Percentiles rank a stretch among this genome's conserved stretches.
phyloP scores from a whole-genome alignment of 2,797 vertebrate species.

The Enteromius unitaeniatus region DNA sequence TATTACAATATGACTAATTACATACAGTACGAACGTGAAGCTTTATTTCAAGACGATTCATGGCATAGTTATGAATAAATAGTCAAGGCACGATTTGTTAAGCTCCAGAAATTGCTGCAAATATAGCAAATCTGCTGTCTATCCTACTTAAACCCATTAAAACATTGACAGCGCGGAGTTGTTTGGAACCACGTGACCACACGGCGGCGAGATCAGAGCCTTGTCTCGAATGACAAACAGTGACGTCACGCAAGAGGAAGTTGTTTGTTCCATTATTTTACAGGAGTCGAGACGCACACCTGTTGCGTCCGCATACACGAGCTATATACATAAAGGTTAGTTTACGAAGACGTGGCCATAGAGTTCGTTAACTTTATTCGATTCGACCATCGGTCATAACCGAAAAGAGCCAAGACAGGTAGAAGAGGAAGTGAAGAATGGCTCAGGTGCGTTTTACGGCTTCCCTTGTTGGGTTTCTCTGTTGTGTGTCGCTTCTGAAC shows the following conservation, averaged over 20 bases:
- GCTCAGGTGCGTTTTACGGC: constrained; percentile 24
- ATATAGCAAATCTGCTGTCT: too few relatives aligned
- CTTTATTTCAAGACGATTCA: too few relatives aligned
- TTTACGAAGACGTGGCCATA: not conserved
- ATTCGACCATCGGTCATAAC: not conserved
- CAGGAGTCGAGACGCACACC: not conserved
- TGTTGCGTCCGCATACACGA: not conserved
- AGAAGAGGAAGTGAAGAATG: constrained; percentile 40
- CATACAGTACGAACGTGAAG: too few relatives aligned
- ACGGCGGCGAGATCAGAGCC: too few relatives aligned
- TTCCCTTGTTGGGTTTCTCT: not conserved
- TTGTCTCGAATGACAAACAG: constrained; percentile 44
- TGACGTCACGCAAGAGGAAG: constrained; percentile 61
- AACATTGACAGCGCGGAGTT: too few relatives aligned
- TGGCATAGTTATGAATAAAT: too few relatives aligned
- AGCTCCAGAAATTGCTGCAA: too few relatives aligned
- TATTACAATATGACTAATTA: too few relatives aligned
- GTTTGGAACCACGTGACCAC: too few relatives aligned
- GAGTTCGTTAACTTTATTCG: not conserved
- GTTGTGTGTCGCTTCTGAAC: constrained; percentile 38
- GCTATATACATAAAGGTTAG: not conserved
- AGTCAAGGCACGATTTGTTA: too few relatives aligned
- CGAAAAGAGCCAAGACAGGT: not conserved
- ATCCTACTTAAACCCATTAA: too few relatives aligned
- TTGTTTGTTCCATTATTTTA: not conserved